Percentiles rank a stretch among this genome's conserved stretches.
These are phyloP conservation scores for Eumerus sabulonum DNA, from an alignment of 2,888 invertebrate species.

Conservation along the genomic window DNA sequence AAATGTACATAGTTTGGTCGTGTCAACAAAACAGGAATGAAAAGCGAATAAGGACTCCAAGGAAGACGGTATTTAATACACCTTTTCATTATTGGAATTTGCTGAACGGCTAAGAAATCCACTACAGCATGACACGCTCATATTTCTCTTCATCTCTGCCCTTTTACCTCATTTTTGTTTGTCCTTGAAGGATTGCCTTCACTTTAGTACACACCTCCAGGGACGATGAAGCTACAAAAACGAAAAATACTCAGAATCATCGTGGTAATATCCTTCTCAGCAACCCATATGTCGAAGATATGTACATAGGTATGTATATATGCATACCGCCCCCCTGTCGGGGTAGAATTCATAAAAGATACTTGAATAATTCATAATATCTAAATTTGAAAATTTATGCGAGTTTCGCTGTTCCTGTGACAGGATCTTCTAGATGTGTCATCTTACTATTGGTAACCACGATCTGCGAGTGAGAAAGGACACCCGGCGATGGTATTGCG, in stretches of 20 bases:
- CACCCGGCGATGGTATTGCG: constrained; percentile 39
- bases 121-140: not conserved
- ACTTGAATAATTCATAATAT: constrained; percentile 67
- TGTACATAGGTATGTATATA: too few relatives aligned
- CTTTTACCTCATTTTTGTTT: constrained; percentile 22
- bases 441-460: constrained; percentile 16
- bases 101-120: constrained; percentile 30
- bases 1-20: constrained; percentile 21
- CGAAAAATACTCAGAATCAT: constrained; percentile 40
- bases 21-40: constrained; percentile 49
- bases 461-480: constrained; percentile 17
- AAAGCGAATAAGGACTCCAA: constrained; percentile 28
- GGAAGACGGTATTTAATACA: constrained; percentile 44
- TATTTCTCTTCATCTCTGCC: too few relatives aligned
- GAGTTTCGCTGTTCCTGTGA: constrained; percentile 47
- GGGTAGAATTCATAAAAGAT: constrained; percentile 62
- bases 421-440: constrained; percentile 45
- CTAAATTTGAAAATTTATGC: constrained; percentile 68
- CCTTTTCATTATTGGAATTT: constrained; percentile 64
- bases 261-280: too few relatives aligned
- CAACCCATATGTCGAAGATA: not conserved
- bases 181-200: constrained; percentile 47
- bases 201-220: constrained; percentile 2
- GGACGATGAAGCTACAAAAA: constrained; percentile 23
- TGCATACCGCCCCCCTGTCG: constrained; percentile 1